Evolutionary conservation across 2,113 vertebrate species (phyloP).

Genomic region (Sminthopsis crassicaudata): DNA sequence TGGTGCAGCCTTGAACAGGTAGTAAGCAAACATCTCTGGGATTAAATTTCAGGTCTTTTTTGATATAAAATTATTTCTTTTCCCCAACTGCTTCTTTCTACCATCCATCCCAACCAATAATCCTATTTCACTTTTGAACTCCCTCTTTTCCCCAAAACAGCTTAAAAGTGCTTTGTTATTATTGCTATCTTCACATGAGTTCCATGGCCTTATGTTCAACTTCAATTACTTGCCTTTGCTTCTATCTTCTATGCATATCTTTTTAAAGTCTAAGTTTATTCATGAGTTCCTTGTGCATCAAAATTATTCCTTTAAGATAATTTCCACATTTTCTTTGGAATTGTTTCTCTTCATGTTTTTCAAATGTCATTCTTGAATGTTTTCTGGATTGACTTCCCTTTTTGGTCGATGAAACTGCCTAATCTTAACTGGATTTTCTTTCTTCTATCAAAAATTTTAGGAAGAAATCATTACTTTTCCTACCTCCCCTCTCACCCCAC

Average conservation of each 20-base stretch:
- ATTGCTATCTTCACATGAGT: not conserved
- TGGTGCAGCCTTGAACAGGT: not conserved
- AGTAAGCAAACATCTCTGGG: not conserved
- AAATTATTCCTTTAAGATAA: not conserved
- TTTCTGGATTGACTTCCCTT: not conserved
- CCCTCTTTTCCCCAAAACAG: not conserved
- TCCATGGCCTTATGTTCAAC: not conserved
- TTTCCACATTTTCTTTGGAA: not conserved
- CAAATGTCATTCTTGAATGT: not conserved
- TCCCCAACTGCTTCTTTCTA: not conserved
- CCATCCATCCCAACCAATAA: not conserved
- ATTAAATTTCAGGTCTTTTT: not conserved
- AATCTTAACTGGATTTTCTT: not conserved
- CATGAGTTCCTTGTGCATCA: not conserved
- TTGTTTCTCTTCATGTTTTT: not conserved
- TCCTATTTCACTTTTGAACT: not conserved
- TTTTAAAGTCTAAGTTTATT: not conserved
- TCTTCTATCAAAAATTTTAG: not conserved
- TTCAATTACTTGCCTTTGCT: not conserved
- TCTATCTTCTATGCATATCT: not conserved
- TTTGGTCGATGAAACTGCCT: not conserved
- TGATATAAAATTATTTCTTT: not conserved
- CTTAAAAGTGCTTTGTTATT: not conserved
- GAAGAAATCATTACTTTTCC: not conserved
- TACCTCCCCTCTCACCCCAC: not conserved